These are phyloP conservation scores for Sarcophaga variegata DNA, from an alignment of 2,888 invertebrate species.

Conservation along the genomic window DNA sequence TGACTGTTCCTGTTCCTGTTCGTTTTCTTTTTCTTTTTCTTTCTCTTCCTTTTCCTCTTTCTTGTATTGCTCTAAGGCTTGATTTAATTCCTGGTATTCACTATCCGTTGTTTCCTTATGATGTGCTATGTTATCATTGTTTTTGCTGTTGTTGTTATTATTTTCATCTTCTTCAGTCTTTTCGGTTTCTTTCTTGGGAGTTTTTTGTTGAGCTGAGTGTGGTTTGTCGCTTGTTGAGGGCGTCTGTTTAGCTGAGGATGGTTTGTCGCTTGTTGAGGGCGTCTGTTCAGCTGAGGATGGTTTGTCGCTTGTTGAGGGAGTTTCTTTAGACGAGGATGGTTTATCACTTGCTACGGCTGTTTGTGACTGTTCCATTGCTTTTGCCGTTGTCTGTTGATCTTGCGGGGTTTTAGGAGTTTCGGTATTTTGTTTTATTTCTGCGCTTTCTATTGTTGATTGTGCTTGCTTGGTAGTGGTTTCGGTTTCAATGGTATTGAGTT, in stretches of 20 bases:
- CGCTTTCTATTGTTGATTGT: background rate
- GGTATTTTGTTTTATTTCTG: background rate
- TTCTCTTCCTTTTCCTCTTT: conserved; percentile 6
- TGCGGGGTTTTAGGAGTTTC: background rate
- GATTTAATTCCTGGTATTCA: conserved; percentile 49
- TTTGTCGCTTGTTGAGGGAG: background rate
- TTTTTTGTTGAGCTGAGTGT: conserved; percentile 35
- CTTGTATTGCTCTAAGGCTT: conserved; percentile 41
- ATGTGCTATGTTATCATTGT: conserved; percentile 3
- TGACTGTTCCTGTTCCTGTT: conserved; percentile 21
- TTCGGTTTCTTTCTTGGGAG: conserved; percentile 64
- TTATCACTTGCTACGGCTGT: background rate
- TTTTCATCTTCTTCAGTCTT: conserved; percentile 70
- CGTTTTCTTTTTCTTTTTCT: background rate
- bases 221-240: conserved; percentile 9
- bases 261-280: conserved; percentile 6
- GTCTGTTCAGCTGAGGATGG: conserved; percentile 15
- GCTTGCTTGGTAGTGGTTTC: background rate
- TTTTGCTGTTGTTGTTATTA: conserved; percentile 45
- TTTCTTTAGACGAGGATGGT: conserved; percentile 13
- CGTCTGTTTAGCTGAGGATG: conserved; percentile 13
- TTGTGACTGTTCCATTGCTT: background rate
- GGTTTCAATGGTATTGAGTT: background rate
- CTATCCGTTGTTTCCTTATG: conserved; percentile 33
- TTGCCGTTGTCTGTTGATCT: conserved; percentile 14